These are phyloP conservation scores for Lagopus leucura DNA, from an alignment of 2,113 vertebrate genomes.

Conservation along the genomic window DNA sequence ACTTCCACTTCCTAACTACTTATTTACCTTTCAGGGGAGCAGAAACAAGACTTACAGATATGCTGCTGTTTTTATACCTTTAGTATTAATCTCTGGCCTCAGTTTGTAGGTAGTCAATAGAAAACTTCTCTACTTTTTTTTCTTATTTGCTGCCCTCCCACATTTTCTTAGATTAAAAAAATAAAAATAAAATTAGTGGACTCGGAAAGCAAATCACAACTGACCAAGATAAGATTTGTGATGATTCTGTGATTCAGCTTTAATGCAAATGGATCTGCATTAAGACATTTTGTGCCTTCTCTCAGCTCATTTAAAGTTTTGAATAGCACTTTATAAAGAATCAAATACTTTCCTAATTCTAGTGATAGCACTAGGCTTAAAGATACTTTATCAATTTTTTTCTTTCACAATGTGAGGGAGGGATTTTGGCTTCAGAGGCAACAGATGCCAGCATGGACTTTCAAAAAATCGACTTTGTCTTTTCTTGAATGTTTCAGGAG, in stretches of 20 bases:
- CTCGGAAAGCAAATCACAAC: not conserved
- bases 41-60: not conserved
- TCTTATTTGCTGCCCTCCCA: not conserved
- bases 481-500: not conserved
- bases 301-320: not conserved
- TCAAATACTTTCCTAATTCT: not conserved
- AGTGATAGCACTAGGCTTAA: rapidly evolving
- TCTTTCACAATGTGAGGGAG: not conserved
- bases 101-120: not conserved
- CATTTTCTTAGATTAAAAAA: not conserved
- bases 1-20: not conserved
- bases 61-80: not conserved
- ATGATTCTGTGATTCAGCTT: not conserved
- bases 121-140: not conserved
- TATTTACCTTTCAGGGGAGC: not conserved
- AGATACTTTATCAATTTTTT: not conserved
- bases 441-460: not conserved
- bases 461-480: not conserved
- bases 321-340: not conserved
- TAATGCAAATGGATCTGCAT: not conserved
- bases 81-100: not conserved
- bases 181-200: not conserved
- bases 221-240: not conserved
- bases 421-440: not conserved
- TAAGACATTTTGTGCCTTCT: not conserved